phyloP scores from a whole-genome alignment of 2,888 invertebrate species.

The Aleiodes testaceus region DNA sequence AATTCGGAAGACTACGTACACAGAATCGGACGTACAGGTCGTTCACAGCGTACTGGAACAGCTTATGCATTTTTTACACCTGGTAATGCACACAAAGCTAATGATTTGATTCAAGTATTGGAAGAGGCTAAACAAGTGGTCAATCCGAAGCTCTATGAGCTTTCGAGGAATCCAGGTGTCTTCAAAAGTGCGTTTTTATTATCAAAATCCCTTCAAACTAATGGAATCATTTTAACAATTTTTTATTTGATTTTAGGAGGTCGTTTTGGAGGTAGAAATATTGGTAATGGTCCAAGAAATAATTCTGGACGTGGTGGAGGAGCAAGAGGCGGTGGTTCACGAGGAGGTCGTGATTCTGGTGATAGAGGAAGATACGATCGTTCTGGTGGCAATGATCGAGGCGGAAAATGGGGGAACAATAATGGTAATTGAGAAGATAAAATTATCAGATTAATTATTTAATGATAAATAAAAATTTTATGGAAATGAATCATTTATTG shows the following conservation, averaged over 20 bases:
- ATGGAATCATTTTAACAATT: background rate
- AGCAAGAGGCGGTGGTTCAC: slow-evolving; percentile 60
- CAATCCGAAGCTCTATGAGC: slow-evolving; percentile 89
- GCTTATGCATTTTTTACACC: slow-evolving; percentile 98
- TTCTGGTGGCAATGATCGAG: slow-evolving; percentile 60
- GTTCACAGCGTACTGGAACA: slow-evolving; percentile 93
- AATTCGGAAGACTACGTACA: slow-evolving; percentile 98
- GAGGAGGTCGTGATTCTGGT: slow-evolving; percentile 63
- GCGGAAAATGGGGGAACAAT: slow-evolving; percentile 64
- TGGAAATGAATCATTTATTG: background rate
- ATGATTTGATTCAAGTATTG: slow-evolving; percentile 91
- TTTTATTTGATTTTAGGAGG: slow-evolving; percentile 58
- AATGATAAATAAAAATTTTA: background rate
- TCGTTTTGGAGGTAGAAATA: slow-evolving; percentile 64
- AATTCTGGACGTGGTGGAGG: slow-evolving; percentile 58
- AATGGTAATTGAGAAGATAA: slow-evolving; percentile 50
- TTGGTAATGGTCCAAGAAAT: slow-evolving; percentile 54
- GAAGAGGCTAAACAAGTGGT: slow-evolving; percentile 96
- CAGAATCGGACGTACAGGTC: slow-evolving; percentile 96
- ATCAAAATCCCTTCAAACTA: too few relatives aligned
- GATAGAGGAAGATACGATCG: slow-evolving; percentile 67
- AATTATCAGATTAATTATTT: too few relatives aligned
- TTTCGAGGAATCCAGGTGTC: slow-evolving; percentile 75
- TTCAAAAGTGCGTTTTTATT: slow-evolving; percentile 63
- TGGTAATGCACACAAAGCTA: slow-evolving; percentile 91